phyloP scores from a whole-genome alignment of 2,888 invertebrate species.

The Hirtodrosophila duncani region DNA sequence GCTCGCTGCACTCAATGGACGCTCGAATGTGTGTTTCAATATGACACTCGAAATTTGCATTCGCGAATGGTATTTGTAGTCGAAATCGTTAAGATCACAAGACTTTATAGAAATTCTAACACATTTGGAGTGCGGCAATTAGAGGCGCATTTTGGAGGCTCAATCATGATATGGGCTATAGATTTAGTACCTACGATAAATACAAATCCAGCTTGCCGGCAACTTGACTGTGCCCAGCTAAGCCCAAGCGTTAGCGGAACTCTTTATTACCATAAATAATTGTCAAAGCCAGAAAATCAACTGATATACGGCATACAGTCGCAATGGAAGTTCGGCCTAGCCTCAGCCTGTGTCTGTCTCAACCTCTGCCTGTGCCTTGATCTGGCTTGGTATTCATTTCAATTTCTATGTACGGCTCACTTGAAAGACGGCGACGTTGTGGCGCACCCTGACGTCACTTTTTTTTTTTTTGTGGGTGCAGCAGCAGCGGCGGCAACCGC shows the following conservation, averaged over 20 bases:
- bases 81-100: constrained; percentile 33
- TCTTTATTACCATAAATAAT: constrained; percentile 73
- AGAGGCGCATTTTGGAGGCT: constrained; percentile 53
- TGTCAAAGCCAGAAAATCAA: constrained; percentile 65
- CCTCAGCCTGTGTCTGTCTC: constrained; percentile 32
- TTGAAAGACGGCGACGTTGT: constrained; percentile 53
- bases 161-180: constrained; percentile 11
- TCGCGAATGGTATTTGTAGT: constrained; percentile 23
- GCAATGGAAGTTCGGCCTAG: constrained; percentile 42
- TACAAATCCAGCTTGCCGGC: constrained; percentile 28
- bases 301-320: constrained; percentile 65
- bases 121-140: constrained; percentile 50
- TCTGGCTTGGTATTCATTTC: constrained; percentile 62
- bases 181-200: constrained; percentile 33
- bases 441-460: constrained; percentile 66
- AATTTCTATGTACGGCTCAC: constrained; percentile 64
- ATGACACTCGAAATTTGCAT: constrained; percentile 36
- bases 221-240: constrained; percentile 14
- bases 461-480: constrained; percentile 59
- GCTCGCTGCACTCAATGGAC: constrained; percentile 43
- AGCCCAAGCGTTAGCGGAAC: constrained; percentile 49
- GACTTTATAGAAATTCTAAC: constrained; percentile 48
- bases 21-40: constrained; percentile 47
- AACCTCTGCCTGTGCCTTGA: constrained; percentile 2
- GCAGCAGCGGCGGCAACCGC: constrained; percentile 36